Evolutionary conservation across 2,888 invertebrate species (phyloP).

Genomic region (Cerastoderma edule): DNA sequence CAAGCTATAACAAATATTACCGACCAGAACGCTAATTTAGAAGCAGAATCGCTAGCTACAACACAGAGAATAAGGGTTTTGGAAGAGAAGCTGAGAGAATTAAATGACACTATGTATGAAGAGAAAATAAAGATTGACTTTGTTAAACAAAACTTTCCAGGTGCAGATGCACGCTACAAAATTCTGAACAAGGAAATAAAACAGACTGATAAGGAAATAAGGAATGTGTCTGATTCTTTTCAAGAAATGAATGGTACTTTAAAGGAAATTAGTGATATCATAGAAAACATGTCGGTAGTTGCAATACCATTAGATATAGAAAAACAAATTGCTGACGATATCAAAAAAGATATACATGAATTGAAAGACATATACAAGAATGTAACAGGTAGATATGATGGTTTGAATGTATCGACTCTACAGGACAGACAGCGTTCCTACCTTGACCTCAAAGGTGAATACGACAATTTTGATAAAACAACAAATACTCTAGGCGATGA

Average conservation of each 20-base stretch:
- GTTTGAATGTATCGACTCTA: slow-evolving; percentile 17
- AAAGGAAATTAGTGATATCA: slow-evolving; percentile 7
- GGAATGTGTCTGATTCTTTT: not conserved
- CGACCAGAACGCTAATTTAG: not conserved
- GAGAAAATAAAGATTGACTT: slow-evolving; percentile 48
- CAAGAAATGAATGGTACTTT: slow-evolving; percentile 12
- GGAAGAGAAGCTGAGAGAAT: slow-evolving; percentile 23
- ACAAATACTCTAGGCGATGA: not conserved
- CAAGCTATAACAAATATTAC: not conserved
- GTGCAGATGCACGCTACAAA: slow-evolving; percentile 24
- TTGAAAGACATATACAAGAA: slow-evolving; percentile 19
- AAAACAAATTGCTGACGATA: slow-evolving; percentile 12
- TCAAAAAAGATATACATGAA: slow-evolving; percentile 11
- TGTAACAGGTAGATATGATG: slow-evolving; percentile 13
- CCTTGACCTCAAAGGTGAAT: slow-evolving; percentile 19
- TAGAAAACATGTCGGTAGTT: slow-evolving; percentile 31
- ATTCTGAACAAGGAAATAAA: slow-evolving; percentile 16
- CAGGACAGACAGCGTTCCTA: slow-evolving; percentile 11
- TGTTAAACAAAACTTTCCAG: slow-evolving; percentile 42
- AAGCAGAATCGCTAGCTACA: not conserved
- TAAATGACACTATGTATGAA: slow-evolving; percentile 45
- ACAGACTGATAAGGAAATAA: slow-evolving; percentile 8
- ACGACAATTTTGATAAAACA: slow-evolving; percentile 16
- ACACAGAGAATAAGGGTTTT: slow-evolving; percentile 1
- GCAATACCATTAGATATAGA: slow-evolving; percentile 33